Percentiles rank a stretch among this genome's conserved stretches.
phyloP scores from a whole-genome alignment of 1,140 invertebrate genomes.

The Bicyclus anynana region DNA sequence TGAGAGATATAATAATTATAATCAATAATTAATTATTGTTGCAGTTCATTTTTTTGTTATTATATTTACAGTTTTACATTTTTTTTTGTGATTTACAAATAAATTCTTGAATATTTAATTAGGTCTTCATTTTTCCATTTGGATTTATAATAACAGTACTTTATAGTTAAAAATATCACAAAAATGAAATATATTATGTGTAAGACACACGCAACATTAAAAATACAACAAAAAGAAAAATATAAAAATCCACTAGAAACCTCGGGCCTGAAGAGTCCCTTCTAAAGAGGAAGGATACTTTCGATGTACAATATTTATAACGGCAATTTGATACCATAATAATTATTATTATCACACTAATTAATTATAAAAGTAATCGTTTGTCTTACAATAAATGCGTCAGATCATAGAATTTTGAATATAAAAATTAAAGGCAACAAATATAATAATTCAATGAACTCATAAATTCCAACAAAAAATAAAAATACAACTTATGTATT shows the following conservation, averaged over 20 bases:
- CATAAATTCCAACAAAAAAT: conserved; percentile 74
- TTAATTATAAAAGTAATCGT: conserved; percentile 76
- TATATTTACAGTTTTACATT: conserved; percentile 79
- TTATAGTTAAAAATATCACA: conserved; percentile 79
- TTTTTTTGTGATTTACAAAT: conserved; percentile 77
- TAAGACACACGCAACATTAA: conserved; percentile 77
- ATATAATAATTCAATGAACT: conserved; percentile 60
- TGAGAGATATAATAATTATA: conserved; percentile 69
- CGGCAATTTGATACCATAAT: conserved; percentile 75
- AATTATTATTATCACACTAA: conserved; percentile 74
- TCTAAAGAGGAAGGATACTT: conserved; percentile 78
- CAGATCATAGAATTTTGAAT: conserved; percentile 76
- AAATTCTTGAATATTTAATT: conserved; percentile 77
- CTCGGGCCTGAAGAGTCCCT: conserved; percentile 73
- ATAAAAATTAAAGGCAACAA: conserved; percentile 74
- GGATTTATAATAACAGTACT: conserved; percentile 76
- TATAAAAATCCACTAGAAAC: conserved; percentile 77
- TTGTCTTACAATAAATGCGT: conserved; percentile 78
- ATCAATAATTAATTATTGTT: conserved; percentile 71
- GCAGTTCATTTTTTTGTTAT: conserved; percentile 74
- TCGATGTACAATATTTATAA: conserved; percentile 76
- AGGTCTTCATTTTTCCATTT: conserved; percentile 75
- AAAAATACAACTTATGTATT: conserved; percentile 72
- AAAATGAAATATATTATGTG: conserved; percentile 78
- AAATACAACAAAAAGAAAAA: conserved; percentile 77